Base-by-base conservation (phyloP, 23 tunicate species). In the Phallusia fumigata region DNA sequence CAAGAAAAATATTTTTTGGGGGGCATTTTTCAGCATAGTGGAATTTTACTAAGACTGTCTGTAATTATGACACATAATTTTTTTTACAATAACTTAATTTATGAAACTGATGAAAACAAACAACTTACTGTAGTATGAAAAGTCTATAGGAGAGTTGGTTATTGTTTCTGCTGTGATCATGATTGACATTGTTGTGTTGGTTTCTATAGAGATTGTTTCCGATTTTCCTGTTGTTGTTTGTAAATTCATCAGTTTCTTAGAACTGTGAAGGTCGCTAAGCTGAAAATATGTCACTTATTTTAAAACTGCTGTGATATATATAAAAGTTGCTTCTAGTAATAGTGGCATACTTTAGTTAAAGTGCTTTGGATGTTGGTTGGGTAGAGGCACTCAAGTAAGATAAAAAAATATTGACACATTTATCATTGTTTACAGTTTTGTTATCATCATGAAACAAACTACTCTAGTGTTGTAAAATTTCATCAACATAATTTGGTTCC, bases 121-220 rank as follows among this genome's bases (percentile, higher is more conserved):
- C 69, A 58, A 58, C 69, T 58, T 58, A 58, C 69, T 58, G 69
- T 58, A 58, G 13, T 58, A 58, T 58, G 69, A 58, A 58, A 58
- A 58, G 16, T 58, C 69, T 58, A 58, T 58, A 6, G 8, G 11
- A 16, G 28, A 21, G 69, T 58, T 58, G 2, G 28, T 58, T 58
- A 13, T 58, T 1, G 69, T 21, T 21, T 8, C 13, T 21, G 28
- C 28, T 1, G 69, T 58, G 13, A 58, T 58, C 69, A 58, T 58
- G 16, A 58, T 58, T 22, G 69, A 58, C 69, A 58, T 58, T 58
- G 69, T 58, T 21, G 69, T 58, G 28, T 58, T 22, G 28, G 69
- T 58, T 58, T 58, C 69, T 21, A 58, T 22, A 6, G 28, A 22
- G 26, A 58, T 58, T 58, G 69, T 58, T 58, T 58, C 13, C 26